Percentiles rank a stretch among this genome's conserved stretches.
Conservation (phyloP, 2,797 vertebrate genomes). For the Centropyge bicolor region DNA sequence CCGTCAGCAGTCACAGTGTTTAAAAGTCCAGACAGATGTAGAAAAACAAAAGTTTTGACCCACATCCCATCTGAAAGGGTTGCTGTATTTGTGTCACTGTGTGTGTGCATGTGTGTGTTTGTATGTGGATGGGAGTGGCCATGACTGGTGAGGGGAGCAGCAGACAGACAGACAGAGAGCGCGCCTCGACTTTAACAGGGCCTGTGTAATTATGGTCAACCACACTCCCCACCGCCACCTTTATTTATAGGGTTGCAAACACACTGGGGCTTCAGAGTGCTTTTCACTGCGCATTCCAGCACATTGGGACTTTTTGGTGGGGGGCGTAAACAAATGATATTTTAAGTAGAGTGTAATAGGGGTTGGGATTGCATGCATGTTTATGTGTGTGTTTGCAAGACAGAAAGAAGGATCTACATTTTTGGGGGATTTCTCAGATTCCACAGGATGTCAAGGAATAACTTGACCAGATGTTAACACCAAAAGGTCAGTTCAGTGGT, state of each 20-base stretch:
- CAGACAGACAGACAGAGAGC: constrained; percentile 82
- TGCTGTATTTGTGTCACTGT: constrained; percentile 43
- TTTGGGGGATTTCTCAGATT: constrained; percentile 35
- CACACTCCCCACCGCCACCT: constrained; percentile 82
- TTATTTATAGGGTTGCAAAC: constrained; percentile 87
- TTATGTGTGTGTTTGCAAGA: constrained; percentile 16
- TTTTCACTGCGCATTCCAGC: constrained; percentile 80
- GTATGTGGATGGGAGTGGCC: constrained; percentile 70
- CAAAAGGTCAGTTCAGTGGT: constrained; percentile 4
- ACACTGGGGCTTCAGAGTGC: constrained; percentile 77
- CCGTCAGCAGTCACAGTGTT: constrained; percentile 66
- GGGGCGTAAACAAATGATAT: constrained; percentile 81
- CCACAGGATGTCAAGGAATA: constrained; percentile 23
- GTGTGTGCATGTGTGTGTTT: constrained; percentile 43
- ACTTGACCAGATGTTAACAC: constrained; percentile 34
- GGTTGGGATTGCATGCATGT: constrained; percentile 36
- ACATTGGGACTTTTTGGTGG: constrained; percentile 74
- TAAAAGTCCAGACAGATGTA: constrained; percentile 77
- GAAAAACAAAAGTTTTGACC: constrained; percentile 78
- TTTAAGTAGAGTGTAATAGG: constrained; percentile 63
- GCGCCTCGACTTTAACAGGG: constrained; percentile 81
- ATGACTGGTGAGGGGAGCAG: constrained; percentile 61
- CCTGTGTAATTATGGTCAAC: constrained; percentile 88
- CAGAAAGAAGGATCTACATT: constrained; percentile 18
- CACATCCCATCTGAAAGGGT: constrained; percentile 67